Evolutionary conservation across 53 echinoderm and acorn worm genomes (phyloP).

Genomic region (Crossaster papposus): DNA sequence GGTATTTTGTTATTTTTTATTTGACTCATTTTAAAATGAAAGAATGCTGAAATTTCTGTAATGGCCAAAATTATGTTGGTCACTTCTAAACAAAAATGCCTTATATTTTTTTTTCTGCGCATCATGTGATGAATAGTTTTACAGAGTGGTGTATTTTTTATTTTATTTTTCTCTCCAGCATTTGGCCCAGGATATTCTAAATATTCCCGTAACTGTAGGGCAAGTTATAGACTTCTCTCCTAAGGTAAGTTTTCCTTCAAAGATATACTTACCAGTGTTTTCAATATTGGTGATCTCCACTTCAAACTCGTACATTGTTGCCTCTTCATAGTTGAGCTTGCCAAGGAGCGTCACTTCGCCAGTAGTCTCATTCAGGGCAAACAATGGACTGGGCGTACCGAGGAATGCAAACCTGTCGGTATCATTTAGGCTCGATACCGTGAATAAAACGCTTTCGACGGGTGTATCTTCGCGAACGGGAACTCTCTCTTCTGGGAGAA

Average conservation of each 20-base stretch:
- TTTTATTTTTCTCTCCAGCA: too few species aligned
- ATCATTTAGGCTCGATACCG: conserved; percentile 39
- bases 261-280: conserved; percentile 69
- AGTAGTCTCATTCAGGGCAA: conserved; percentile 69
- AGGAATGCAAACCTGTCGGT: conserved; percentile 60
- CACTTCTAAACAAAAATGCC: too few species aligned
- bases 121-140: too few species aligned
- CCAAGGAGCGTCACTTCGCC: conserved; percentile 70
- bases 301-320: conserved; percentile 47
- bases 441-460: conserved; percentile 45
- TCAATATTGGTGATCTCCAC: conserved; percentile 71
- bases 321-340: conserved; percentile 68
- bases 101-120: too few species aligned
- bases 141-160: too few species aligned
- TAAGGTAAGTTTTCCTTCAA: too few species aligned
- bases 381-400: conserved; percentile 56
- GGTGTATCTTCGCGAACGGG: conserved; percentile 56
- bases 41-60: conserved; percentile 8
- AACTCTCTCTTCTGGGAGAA: conserved; percentile 51
- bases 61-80: not conserved
- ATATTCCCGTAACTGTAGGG: too few species aligned
- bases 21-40: not conserved
- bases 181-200: too few species aligned
- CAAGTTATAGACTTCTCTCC: too few species aligned
- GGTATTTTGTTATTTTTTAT: not conserved